These are phyloP conservation scores for Poecilia velifera DNA, from an alignment of 2,797 vertebrate genomes.

Conservation along the genomic window DNA sequence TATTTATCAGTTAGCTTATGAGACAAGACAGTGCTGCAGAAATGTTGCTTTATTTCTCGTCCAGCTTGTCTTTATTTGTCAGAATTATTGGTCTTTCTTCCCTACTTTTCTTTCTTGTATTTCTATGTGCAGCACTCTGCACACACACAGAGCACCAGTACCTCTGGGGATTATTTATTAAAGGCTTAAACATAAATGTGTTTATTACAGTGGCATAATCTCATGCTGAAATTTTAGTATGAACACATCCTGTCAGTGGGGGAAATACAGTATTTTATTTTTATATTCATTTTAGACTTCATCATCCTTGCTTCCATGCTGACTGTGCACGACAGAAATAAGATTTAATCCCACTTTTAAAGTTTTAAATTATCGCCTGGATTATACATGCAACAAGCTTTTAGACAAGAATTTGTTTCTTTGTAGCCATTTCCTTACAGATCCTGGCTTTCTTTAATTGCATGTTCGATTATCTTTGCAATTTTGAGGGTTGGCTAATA, in stretches of 20 bases:
- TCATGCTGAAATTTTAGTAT: background rate
- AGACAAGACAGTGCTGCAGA: conserved; percentile 25
- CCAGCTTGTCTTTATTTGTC: conserved; percentile 10
- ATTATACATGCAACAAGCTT: background rate
- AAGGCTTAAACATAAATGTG: background rate
- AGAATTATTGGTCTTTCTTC: conserved; percentile 9
- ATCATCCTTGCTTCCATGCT: background rate
- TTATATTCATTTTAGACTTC: background rate
- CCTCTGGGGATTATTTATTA: background rate
- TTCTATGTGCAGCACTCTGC: background rate
- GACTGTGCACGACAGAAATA: background rate
- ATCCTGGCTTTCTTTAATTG: background rate
- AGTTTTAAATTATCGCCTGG: background rate
- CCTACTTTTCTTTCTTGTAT: background rate
- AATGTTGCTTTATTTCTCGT: conserved; percentile 12
- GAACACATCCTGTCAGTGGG: background rate
- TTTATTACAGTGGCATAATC: background rate
- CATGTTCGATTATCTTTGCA: background rate
- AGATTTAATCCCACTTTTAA: background rate
- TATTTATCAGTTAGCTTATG: conserved; percentile 28
- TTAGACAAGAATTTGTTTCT: background rate
- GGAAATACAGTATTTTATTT: background rate
- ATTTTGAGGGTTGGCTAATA: background rate
- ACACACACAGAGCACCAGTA: background rate
- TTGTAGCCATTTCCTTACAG: background rate